Base-by-base conservation (phyloP, 2,888 invertebrate genomes). In the Chelonus formosanus region DNA sequence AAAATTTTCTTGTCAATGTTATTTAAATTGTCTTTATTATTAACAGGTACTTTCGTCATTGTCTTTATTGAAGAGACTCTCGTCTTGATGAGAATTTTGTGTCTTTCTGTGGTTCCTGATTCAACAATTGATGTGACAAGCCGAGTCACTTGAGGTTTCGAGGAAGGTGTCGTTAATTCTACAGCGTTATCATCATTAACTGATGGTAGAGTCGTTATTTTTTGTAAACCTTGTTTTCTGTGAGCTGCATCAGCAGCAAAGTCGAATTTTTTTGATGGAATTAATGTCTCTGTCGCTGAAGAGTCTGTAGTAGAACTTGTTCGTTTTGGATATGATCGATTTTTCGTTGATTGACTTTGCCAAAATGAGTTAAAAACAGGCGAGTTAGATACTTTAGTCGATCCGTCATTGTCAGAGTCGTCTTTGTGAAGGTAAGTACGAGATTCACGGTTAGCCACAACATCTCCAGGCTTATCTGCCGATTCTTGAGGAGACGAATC, bases 111-210 rank as follows among this genome's bases (percentile, higher is more conserved):
- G 0, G 85, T 85, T 0, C 81, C 86, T 3, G 84, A 83, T 72
- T 86, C 86, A 20, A 84, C 82, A 20, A 86, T 81, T 3, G 85
- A 85, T 3, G 86, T 86, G 6, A 86, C 84, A 35, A 86, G 77
- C 70, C 85, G 82, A 36, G 86, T 86, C 2, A 85, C 78, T 10
- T 79, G 77, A 3, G 86, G 84, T n/a, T 62, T 65, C 0, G 77
- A 71, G 5, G 78, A 73, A 1, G 71, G 66, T 3, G 74, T 74
- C n/a, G 74, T 73, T 8, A 52, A 50, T 5, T 78, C 76, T 0
- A 76, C 65, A 1, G 73, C 55, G 53, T 77, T 74, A 31, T 75
- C 72, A 50, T 67, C 60, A 4, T 63, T 62, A n/a, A 32, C 2
- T 8, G 40, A 56, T 31, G 63, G 45, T 32, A 70, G 75, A 6